Conservation (phyloP, 2,888 invertebrate species). For the Clanis bilineata region DNA sequence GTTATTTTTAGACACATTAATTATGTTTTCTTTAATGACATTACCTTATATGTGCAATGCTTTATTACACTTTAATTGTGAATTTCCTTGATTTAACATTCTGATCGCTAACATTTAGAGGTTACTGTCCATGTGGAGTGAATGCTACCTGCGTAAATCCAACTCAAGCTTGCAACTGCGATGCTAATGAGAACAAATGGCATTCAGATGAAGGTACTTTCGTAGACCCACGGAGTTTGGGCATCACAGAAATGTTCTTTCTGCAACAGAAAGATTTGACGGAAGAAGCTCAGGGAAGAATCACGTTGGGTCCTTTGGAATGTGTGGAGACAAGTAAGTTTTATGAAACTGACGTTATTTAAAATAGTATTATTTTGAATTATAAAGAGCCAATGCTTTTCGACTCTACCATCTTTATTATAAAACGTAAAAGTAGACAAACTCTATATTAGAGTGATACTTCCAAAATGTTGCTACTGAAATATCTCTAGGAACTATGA, state of each 20-base stretch:
- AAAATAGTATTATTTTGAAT: too few relatives aligned
- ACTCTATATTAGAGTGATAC: too few relatives aligned
- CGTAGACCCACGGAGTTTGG: slow-evolving; percentile 89
- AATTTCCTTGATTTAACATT: too few relatives aligned
- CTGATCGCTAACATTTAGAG: slow-evolving; percentile 83
- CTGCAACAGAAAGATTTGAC: slow-evolving; percentile 92
- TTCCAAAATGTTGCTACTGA: too few relatives aligned
- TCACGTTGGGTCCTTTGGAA: slow-evolving; percentile 94
- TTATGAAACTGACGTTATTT: neutral
- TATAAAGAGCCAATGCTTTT: too few relatives aligned
- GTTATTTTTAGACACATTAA: too few relatives aligned
- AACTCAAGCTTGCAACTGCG: slow-evolving; percentile 94
- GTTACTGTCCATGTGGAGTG: slow-evolving; percentile 88
- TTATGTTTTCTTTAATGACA: too few relatives aligned
- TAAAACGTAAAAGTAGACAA: too few relatives aligned
- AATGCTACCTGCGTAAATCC: slow-evolving; percentile 92
- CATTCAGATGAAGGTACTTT: slow-evolving; percentile 94
- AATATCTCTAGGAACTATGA: too few relatives aligned
- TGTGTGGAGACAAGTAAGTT: slow-evolving; percentile 96
- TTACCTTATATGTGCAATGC: too few relatives aligned
- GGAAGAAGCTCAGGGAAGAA: slow-evolving; percentile 91
- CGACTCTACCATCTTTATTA: too few relatives aligned
- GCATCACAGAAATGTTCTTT: slow-evolving; percentile 95
- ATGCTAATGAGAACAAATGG: slow-evolving; percentile 93
- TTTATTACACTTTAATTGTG: too few relatives aligned